Base-by-base conservation (phyloP, 2,797 vertebrate genomes). In the Poeciliopsis presidionis region DNA sequence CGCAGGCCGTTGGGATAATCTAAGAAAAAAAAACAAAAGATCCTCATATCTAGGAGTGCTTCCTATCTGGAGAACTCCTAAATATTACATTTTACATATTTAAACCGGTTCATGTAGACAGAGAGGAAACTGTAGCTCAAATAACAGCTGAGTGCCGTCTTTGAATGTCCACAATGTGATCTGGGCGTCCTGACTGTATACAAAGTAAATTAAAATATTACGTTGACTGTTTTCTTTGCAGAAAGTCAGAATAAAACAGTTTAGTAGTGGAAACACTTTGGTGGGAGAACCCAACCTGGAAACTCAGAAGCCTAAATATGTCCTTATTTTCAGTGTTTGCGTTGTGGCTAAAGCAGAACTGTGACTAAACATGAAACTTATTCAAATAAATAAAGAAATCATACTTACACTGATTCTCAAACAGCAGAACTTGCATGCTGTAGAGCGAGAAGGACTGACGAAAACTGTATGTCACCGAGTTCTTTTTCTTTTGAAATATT, bases 401-500 rank as follows among this genome's bases (percentile, higher is more conserved):
- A 13, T 28, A 93, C 98, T 97, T 94, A 99, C 98, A 97, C 91
- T 99, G 98, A 92, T 97, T 99, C 86, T 99, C 98, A 92, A 99
- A 99, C 84, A 99, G 96, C 78, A 97, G 94, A 83, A 98, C 97
- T 92, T 99, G 98, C 97, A 99, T 98, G 90, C 98, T 98, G 4
- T 96, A 97, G 39, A 99, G 96, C 33, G 98, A 98, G 93, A 99
- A 99, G 0, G 97, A 98, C 95, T 99, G 98, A 7, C 98, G 96
- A 86, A 99, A 99, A 92, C 98, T 99, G 96, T 99, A 99, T 0
- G 98, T 99, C 83, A 99, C 98, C 0, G 98, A 99, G 91, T 98
- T 99, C 94, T 99, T 99, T 95, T 99, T 99, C 95, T 99, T 99
- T 88, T 99, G 98, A 94, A 99, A 99, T 84, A 99, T 99, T 93